Base-by-base conservation (phyloP, 2,888 invertebrate genomes). In the Nemapogon koenigi region DNA sequence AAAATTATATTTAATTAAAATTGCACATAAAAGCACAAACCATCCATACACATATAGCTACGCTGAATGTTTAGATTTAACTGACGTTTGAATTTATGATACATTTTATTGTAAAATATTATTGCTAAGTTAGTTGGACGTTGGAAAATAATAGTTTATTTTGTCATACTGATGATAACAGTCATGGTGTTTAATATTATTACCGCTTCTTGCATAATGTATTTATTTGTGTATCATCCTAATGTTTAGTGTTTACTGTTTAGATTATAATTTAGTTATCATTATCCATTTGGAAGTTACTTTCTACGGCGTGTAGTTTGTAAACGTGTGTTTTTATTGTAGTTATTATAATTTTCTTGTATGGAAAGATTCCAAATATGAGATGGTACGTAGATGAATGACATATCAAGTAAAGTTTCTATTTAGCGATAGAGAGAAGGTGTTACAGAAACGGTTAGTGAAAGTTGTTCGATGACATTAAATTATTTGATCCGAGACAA, bases 31-130 rank as follows among this genome's bases (percentile, higher is more conserved):
- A 56, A 73, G 76, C 78, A 78, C 78, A 76, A 78, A 78, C 66
- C 73, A 73, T 75, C 78, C 78, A 73, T 76, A 73, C 73, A 70
- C 63, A 62, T 61, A 69, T 51, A 68, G 53, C 58, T 70, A 26
- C 55, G 70, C 72, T 70, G 68, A 64, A 71, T 71, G 72, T 75
- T 75, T 71, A 69, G 61, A 68, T 59, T 63, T 70, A 61, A 70
- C 57, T 71, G 75, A 72, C 71, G 76, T 76, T 78, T 78, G 66
- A 78, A 76, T 76, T 76, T 78, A 78, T 75, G 62, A 75, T 70
- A 78, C 78, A 78, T 76, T 76, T 78, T 78, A 76, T 76, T 71
- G 60, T 68, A 67, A 69, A 61, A 69, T 76, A 75, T 76, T 75
- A 73, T 69, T 59, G 62, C 72, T 76, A 71, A 63, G 75, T 76